Evolutionary conservation across 1,140 invertebrate species (phyloP).

Genomic region (Philotrypesis tridentata): DNA sequence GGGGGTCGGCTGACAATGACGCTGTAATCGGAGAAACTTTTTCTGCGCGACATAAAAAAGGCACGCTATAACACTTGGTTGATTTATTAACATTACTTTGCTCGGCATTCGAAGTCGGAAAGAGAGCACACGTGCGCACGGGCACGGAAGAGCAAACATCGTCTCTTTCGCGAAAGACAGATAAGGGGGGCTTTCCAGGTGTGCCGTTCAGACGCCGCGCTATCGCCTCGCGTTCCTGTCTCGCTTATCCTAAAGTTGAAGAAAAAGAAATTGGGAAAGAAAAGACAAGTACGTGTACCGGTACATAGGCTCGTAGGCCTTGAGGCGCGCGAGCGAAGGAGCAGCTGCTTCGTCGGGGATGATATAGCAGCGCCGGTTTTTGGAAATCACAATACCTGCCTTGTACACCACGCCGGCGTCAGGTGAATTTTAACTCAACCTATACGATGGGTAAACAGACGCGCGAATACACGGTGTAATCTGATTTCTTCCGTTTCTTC

Average conservation of each 20-base stretch:
- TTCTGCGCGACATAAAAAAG: no score
- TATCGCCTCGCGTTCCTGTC: not conserved
- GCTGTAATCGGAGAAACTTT: no score
- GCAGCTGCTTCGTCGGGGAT: not conserved
- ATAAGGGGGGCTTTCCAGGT: constrained; percentile 56
- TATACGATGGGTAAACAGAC: not conserved
- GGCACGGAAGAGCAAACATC: not conserved
- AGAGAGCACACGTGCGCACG: no score
- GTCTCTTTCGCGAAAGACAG: constrained; percentile 16
- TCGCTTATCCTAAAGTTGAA: constrained; percentile 8
- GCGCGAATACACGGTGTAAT: no score
- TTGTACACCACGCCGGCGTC: constrained; percentile 5
- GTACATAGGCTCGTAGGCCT: not conserved
- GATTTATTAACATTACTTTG: no score
- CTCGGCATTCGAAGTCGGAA: no score
- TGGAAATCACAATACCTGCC: constrained; percentile 31
- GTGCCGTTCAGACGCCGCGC: not conserved
- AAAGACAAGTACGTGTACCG: not conserved
- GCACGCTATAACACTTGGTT: no score
- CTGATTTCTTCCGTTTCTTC: no score
- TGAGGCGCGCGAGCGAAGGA: constrained; percentile 11
- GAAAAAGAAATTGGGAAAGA: not conserved
- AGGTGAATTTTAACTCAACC: constrained; percentile 37
- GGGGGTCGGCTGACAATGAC: no score
- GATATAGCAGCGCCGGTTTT: not conserved